Base-by-base conservation (phyloP, 1,140 invertebrate species). In the Hyposmocoma kahamanoa region DNA sequence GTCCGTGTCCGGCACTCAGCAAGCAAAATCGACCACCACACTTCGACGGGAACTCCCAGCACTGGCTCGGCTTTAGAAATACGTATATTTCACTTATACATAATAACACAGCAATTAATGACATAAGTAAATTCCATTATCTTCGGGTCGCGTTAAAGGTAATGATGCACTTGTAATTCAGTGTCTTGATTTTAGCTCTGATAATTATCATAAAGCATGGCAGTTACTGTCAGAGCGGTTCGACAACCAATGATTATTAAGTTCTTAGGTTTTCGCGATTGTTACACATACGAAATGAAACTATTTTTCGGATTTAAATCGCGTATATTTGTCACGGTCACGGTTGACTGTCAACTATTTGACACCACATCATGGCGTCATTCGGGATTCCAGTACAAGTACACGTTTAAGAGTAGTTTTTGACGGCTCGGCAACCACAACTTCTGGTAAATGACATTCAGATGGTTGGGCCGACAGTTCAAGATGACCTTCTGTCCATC, bases 351-450 rank as follows among this genome's bases (percentile, higher is more conserved):
- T 15, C 3, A 39, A 38, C 13, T 53, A 67, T 57, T n/a, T n/a
- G n/a, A 19, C 82, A 3, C 68, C 72, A 8, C 74, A 86, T 53
- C 72, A 73, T 21, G 44, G 42, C 3, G 76, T 84, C 0, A 22
- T 64, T 22, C 51, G 53, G 32, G 43, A 52, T 21, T 30, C 39
- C 0, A 64, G 57, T 22, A 28, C 49, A 0, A 69, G 62, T 6
- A 69, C 63, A 1, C 65, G 65, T 45, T 17, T 72, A 8, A 18
- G 68, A 22, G 55, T 59, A 18, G 67, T 70, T 4, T 67, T 67
- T 36, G 54, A 72, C 48, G 63, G 46, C 0, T 67, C 63, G 1
- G 19, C 30, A 1, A 41, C 44, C 24, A 47, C 57, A 10, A 26
- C 50, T 15, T 45, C 22, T n/a, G 56, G 52, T 9, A 38, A 45